A percentile compares a stretch with the other conserved stretches of the same genome.
Conservation (phyloP, 2,113 vertebrate genomes). For the crab-eating macaque (Macaca fascicularis) region DNA sequence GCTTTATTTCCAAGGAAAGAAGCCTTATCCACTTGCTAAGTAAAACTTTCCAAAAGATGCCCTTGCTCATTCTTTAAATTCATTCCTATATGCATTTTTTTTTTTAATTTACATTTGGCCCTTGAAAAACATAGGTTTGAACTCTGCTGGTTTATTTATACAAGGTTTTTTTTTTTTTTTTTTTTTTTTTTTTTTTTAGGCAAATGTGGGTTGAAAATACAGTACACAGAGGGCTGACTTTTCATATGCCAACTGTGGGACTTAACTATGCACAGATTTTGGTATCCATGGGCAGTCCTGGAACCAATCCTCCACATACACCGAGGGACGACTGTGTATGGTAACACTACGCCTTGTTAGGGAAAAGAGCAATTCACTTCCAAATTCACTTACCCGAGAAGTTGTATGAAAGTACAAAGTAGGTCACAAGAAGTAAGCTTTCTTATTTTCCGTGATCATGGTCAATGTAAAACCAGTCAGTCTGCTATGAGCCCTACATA, state of each 20-base stretch:
- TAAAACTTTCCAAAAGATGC: conserved; percentile 8
- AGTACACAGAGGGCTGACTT: not conserved
- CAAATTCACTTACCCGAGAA: not conserved
- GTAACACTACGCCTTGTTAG: not conserved
- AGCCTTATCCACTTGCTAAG: not conserved
- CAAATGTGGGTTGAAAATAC: not conserved
- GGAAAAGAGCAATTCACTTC: not conserved
- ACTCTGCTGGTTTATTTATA: not conserved
- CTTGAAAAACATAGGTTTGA: not conserved
- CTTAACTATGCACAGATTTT: not conserved
- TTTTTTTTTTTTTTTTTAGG: not conserved
- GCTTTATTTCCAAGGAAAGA: not conserved
- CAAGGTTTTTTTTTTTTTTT: not conserved
- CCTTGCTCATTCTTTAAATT: conserved; percentile 18
- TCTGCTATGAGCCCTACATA: not conserved
- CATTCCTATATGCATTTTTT: not conserved
- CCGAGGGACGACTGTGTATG: not conserved
- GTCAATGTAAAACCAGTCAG: not conserved
- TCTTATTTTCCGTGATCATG: not conserved
- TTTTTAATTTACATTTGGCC: not conserved
- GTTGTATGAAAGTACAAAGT: not conserved
- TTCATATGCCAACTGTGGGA: not conserved
- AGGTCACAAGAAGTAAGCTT: not conserved
- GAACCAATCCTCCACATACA: not conserved
- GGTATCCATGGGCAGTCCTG: not conserved